Base-by-base conservation (phyloP, 2,113 vertebrate species). In the Alligator sinensis region DNA sequence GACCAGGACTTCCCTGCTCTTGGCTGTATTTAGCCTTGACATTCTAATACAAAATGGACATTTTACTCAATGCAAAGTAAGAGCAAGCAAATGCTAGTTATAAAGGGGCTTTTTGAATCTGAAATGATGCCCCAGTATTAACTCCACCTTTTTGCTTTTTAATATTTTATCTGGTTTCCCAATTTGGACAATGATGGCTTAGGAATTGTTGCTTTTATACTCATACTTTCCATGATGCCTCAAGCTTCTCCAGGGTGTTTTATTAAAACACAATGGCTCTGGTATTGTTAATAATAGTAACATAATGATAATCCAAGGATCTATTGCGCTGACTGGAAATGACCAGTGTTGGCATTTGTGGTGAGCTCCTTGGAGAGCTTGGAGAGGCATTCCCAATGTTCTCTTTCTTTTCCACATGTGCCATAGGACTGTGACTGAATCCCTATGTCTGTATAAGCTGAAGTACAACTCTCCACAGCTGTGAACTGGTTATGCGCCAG, bases 161-260 rank as follows among this genome's bases (percentile, higher is more conserved):
- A 34, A 27, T n/a, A n/a, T 93, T 92, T 62, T 90, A 89, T 87
- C 86, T 87, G 86, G 63, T 87, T 94, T 96, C 95, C 86, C 94
- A 87, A 91, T 95, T 86, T 70, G 79, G 47, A 47, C 47, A 47
- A 89, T 77, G 81, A 90, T 94, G 1, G 90, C 87, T 94, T 94
- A 54, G 92, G 95, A 94, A 93, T 94, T 87, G 95, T 91, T 95
- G 77, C 60, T 90, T 95, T 89, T 76, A 77, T 87, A 90, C 84
- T 4, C 1, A 54, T 74, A 90, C 77, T 92, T 87, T 87, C 55
- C 63, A 83, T 68, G 92, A 78, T 0, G 58, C 95, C 91, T 85
- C 82, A 70, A 93, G 96, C 84, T 5, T 66, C 63, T 66, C 63
- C 63, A 92, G 83, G 80, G 80, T 77, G 22, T 38, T 94, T 90